Evolutionary conservation across 2,113 vertebrate genomes (phyloP).

Genomic region (Nyctibius bracteatus): DNA sequence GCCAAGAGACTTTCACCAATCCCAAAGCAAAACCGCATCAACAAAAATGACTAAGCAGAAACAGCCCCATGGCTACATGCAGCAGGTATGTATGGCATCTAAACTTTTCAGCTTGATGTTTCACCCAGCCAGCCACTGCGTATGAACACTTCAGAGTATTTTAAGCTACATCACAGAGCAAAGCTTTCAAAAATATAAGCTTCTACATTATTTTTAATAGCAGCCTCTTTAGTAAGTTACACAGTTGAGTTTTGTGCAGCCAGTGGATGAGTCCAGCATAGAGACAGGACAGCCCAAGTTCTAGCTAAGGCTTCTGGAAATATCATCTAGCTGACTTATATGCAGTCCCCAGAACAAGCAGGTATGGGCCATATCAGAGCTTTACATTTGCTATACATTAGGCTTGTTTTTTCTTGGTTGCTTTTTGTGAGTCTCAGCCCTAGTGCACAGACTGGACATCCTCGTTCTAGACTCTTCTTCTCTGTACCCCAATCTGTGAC

Average conservation of each 20-base stretch:
- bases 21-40: background rate
- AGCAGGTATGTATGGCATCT: conserved; percentile 36
- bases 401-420: background rate
- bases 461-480: background rate
- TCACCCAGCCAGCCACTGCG: background rate
- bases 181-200: background rate
- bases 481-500: background rate
- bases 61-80: conserved; percentile 7
- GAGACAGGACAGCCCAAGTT: background rate
- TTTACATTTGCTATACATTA: background rate
- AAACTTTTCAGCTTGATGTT: background rate
- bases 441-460: background rate
- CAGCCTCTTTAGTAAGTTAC: background rate
- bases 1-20: conserved; percentile 22
- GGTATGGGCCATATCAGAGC: background rate
- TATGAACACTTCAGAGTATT: background rate
- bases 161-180: background rate
- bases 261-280: background rate
- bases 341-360: background rate
- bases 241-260: background rate
- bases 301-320: background rate
- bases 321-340: background rate
- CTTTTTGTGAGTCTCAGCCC: background rate
- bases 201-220: background rate
- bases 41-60: conserved; percentile 68